A percentile compares a stretch with the other conserved stretches of the same genome.
These are phyloP conservation scores for Leucophora obtusa DNA, from an alignment of 2,888 invertebrate species.

Conservation along the genomic window DNA sequence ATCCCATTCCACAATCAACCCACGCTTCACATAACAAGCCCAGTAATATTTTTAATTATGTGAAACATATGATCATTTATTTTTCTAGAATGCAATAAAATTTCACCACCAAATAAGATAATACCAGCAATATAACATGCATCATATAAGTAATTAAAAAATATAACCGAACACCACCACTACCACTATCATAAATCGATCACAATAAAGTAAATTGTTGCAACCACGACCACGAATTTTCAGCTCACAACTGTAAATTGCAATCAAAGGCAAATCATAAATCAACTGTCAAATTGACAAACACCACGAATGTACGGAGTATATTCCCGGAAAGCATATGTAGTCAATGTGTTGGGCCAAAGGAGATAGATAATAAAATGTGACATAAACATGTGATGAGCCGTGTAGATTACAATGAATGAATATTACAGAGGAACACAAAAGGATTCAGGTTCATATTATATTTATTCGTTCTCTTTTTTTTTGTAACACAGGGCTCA, in stretches of 20 bases:
- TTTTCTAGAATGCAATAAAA: conserved; percentile 17
- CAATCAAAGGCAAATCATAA: conserved; percentile 69
- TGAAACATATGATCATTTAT: conserved; percentile 56
- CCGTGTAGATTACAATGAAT: conserved; percentile 26
- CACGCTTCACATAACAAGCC: conserved; percentile 16
- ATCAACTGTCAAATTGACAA: conserved; percentile 69
- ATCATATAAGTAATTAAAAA: conserved; percentile 66
- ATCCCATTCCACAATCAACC: conserved; percentile 45
- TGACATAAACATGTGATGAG: conserved; percentile 66
- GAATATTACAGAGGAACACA: conserved; percentile 17
- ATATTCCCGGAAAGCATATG: conserved; percentile 28
- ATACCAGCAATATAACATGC: conserved; percentile 14
- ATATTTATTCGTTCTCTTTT: conserved; percentile 5
- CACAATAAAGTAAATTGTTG: conserved; percentile 42
- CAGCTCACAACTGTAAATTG: conserved; percentile 65
- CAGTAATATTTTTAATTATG: conserved; percentile 50
- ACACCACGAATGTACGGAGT: conserved; percentile 48
- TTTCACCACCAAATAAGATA: conserved; percentile 15
- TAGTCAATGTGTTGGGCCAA: conserved; percentile 21
- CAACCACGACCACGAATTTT: conserved; percentile 43
- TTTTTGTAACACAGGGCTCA: conserved; percentile 28
- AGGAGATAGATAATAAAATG: conserved; percentile 64
- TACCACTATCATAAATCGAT: conserved; percentile 56
- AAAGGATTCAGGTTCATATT: conserved; percentile 39
- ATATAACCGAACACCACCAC: conserved; percentile 23